A percentile compares a stretch with the other conserved stretches of the same genome.
phyloP scores from a whole-genome alignment of 2,113 vertebrate genomes.

The Marmota monax region DNA sequence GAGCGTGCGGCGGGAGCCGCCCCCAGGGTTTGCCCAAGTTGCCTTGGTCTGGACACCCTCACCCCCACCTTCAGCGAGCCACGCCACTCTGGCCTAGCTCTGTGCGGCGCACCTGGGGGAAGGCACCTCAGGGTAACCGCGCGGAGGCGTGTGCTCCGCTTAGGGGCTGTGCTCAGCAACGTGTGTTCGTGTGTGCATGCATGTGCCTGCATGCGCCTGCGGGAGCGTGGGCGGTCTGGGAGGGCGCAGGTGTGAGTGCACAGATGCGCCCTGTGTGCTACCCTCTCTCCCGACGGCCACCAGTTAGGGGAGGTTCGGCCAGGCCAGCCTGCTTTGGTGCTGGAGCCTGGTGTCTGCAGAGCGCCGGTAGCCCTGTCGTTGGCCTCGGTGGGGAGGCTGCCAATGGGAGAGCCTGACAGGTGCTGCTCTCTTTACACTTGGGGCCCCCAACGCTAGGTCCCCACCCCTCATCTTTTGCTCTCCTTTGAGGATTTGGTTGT shows the following conservation, averaged over 20 bases:
- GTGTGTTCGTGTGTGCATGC: constrained; percentile 33
- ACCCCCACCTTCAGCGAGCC: constrained; percentile 19
- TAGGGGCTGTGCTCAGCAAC: neutral
- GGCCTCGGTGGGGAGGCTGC: neutral
- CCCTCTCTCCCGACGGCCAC: neutral
- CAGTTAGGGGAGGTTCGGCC: neutral
- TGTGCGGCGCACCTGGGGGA: constrained; percentile 38
- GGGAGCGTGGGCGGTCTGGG: neutral
- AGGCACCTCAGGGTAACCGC: neutral
- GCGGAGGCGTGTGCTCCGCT: constrained; percentile 1
- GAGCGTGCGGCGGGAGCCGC: constrained; percentile 74
- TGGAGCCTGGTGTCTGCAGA: neutral
- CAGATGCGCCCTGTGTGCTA: neutral
- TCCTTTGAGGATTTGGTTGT: neutral
- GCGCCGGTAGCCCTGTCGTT: too few relatives aligned
- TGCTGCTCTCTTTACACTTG: too few relatives aligned
- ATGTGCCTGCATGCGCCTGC: neutral
- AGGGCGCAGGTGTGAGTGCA: constrained; percentile 66
- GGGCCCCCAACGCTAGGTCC: neutral
- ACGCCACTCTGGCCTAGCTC: neutral
- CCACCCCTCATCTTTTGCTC: neutral
- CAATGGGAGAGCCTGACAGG: neutral
- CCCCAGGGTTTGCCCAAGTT: constrained; percentile 71
- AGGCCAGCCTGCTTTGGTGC: neutral
- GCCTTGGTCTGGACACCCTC: neutral